Conservation (phyloP, 2,113 vertebrate genomes). For the Pelodiscus sinensis region DNA sequence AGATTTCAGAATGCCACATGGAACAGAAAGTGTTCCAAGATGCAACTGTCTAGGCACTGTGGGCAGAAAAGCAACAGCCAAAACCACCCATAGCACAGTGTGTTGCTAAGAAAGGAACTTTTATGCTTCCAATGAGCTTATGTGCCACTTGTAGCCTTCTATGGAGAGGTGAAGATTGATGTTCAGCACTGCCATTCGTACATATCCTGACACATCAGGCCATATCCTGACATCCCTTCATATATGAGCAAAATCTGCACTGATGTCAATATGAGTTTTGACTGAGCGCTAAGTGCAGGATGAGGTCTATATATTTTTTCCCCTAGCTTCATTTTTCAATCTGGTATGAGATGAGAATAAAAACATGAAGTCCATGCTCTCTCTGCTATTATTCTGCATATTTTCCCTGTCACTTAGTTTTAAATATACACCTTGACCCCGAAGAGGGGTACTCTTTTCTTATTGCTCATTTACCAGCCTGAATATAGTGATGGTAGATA, state of each 20-base stretch:
- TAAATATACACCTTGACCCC: background rate
- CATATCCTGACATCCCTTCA: background rate
- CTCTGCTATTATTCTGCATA: background rate
- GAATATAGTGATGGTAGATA: background rate
- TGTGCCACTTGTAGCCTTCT: background rate
- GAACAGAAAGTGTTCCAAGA: background rate
- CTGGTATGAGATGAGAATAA: slow-evolving; percentile 1
- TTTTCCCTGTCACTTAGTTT: slow-evolving; percentile 31
- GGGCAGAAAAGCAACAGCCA: background rate
- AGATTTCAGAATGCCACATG: background rate
- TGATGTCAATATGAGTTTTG: background rate
- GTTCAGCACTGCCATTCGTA: background rate
- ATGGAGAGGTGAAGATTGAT: background rate
- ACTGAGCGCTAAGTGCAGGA: background rate
- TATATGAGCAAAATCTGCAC: background rate
- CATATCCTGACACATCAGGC: background rate
- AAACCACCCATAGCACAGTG: background rate
- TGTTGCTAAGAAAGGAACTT: background rate
- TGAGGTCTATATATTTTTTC: background rate
- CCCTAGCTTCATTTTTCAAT: background rate
- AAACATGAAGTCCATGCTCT: background rate
- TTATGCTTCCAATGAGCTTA: background rate
- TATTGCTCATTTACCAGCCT: background rate
- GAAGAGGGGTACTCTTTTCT: slow-evolving; percentile 8
- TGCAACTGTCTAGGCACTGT: background rate